A percentile compares a stretch with the other conserved stretches of the same genome.
Evolutionary conservation across 2,113 vertebrate genomes (phyloP).

Genomic region (Ptilorrhoa leucosticta): DNA sequence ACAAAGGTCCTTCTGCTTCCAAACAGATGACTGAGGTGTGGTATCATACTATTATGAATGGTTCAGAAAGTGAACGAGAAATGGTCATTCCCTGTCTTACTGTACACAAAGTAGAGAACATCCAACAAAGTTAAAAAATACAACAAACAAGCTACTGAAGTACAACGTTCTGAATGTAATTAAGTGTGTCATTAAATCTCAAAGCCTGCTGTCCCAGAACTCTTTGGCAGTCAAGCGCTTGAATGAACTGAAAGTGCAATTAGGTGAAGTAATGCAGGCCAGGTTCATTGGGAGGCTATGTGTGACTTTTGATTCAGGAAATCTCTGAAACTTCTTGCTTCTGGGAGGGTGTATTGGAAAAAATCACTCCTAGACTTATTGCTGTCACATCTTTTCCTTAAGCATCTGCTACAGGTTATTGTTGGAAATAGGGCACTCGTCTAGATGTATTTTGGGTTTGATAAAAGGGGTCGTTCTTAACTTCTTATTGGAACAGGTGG

Average conservation of each 20-base stretch:
- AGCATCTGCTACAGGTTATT: neutral
- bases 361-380: neutral
- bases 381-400: neutral
- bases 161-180: neutral
- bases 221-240: rapidly evolving
- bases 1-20: neutral
- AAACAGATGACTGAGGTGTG: neutral
- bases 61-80: neutral
- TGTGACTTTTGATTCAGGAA: neutral
- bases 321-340: neutral
- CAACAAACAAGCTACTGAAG: neutral
- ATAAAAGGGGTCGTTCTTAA: neutral
- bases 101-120: neutral
- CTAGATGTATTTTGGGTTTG: neutral
- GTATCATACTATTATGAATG: neutral
- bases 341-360: neutral
- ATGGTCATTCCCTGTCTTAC: neutral
- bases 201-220: neutral
- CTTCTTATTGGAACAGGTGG: neutral
- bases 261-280: neutral
- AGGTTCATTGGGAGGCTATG: neutral
- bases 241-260: neutral
- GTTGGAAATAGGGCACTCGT: neutral
- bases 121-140: neutral
- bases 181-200: neutral